phyloP scores from a whole-genome alignment of 2,113 vertebrate species.

The Tinamus guttatus region DNA sequence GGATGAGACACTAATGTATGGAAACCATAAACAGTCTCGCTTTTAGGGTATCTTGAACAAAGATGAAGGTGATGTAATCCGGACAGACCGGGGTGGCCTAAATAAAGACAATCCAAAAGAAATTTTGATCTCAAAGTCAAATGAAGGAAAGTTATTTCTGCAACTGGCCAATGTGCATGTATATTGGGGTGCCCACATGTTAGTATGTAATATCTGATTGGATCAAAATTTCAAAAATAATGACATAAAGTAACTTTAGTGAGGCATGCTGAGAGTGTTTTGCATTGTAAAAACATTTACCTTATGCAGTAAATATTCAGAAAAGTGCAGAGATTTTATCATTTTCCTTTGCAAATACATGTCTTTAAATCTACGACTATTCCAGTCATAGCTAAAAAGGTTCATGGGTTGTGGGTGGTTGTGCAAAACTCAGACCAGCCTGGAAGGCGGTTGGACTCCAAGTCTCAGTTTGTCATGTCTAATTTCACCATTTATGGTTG shows the following conservation, averaged over 20 bases:
- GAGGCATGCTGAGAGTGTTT: rapidly evolving
- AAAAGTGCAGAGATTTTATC: neutral
- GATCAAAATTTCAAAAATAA: neutral
- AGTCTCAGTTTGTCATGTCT: neutral
- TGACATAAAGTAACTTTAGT: neutral
- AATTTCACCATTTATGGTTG: constrained; percentile 52
- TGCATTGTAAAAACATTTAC: neutral
- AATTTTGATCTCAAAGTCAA: neutral
- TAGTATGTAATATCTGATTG: neutral
- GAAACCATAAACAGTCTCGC: neutral
- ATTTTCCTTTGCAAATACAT: neutral
- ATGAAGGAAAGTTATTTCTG: neutral
- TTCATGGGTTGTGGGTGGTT: constrained; percentile 7
- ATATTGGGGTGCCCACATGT: neutral
- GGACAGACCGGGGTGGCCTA: neutral
- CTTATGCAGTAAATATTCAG: neutral
- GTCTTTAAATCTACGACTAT: neutral
- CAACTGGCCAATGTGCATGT: neutral
- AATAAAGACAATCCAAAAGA: neutral
- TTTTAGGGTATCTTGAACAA: neutral
- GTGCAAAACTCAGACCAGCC: rapidly evolving
- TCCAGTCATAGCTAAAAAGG: neutral
- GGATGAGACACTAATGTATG: neutral
- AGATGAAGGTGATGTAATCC: neutral
- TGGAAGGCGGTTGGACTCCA: neutral